Conservation (phyloP, 2,888 invertebrate species). For the Strigamia crassipes region DNA sequence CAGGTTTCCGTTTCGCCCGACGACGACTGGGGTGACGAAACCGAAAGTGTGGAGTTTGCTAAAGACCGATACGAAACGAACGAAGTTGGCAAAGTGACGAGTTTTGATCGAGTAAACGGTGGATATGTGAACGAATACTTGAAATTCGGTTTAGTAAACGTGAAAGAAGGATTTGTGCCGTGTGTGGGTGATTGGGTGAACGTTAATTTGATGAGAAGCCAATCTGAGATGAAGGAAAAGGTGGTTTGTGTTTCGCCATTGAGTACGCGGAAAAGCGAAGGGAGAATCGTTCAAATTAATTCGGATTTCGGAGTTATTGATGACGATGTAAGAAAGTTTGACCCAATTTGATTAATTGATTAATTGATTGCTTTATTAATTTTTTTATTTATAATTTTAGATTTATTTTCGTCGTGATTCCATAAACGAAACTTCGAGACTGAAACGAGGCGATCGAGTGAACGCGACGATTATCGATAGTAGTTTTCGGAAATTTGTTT, state of each 20-base stretch:
- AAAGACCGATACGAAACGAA: not conserved
- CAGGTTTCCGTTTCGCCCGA: not conserved
- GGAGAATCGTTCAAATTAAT: not conserved
- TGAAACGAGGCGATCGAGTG: not conserved
- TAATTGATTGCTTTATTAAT: too few species aligned
- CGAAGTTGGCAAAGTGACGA: slow-evolving; percentile 25
- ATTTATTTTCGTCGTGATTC: not conserved
- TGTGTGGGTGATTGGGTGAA: slow-evolving; percentile 45
- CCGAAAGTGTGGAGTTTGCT: not conserved
- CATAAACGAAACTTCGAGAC: not conserved
- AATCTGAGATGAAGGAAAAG: slow-evolving; percentile 16
- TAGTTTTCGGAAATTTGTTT: slow-evolving; percentile 17
- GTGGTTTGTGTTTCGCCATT: not conserved
- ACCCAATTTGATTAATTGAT: not conserved
- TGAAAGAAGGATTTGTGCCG: not conserved
- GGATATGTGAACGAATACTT: not conserved
- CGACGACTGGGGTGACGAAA: slow-evolving; percentile 28
- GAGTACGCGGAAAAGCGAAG: not conserved
- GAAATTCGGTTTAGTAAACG: not conserved
- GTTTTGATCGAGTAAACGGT: not conserved
- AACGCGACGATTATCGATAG: slow-evolving; percentile 21
- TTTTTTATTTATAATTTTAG: not conserved
- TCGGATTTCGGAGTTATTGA: not conserved
- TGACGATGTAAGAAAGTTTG: not conserved
- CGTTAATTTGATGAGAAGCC: not conserved